Conservation (phyloP, 2,888 invertebrate species). For the Andricus quercusramuli region DNA sequence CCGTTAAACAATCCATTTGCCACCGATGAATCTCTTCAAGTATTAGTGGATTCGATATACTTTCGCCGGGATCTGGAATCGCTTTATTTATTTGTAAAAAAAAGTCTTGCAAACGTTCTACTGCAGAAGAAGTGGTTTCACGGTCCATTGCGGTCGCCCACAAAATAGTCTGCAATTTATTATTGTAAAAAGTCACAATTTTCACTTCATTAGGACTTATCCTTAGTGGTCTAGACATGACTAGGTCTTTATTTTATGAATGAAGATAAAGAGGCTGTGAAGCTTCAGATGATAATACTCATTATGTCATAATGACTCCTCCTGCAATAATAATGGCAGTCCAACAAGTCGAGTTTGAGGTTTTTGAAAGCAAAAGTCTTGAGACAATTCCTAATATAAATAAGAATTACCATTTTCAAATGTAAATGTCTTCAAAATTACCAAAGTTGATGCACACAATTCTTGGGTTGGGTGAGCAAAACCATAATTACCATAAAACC, state of each 20-base stretch:
- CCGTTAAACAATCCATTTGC: conserved; percentile 1
- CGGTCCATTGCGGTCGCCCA: conserved; percentile 68
- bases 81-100: not conserved
- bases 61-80: not conserved
- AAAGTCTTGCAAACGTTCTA: not conserved
- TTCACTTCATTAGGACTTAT: conserved; percentile 57
- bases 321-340: not conserved
- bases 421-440: no score
- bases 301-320: not conserved
- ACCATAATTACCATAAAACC: no score
- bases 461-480: no score
- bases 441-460: no score
- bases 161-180: conserved; percentile 65
- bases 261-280: not conserved
- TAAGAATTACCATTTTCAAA: no score
- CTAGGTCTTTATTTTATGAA: not conserved
- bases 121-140: conserved; percentile 40
- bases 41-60: not conserved
- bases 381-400: not conserved
- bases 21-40: not conserved
- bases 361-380: not conserved
- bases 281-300: not conserved
- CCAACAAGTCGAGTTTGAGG: not conserved
- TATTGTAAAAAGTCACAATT: conserved; percentile 55
- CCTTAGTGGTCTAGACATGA: conserved; percentile 52